Base-by-base conservation (phyloP, 2,797 vertebrate genomes). In the Rhyacichthys aspro region DNA sequence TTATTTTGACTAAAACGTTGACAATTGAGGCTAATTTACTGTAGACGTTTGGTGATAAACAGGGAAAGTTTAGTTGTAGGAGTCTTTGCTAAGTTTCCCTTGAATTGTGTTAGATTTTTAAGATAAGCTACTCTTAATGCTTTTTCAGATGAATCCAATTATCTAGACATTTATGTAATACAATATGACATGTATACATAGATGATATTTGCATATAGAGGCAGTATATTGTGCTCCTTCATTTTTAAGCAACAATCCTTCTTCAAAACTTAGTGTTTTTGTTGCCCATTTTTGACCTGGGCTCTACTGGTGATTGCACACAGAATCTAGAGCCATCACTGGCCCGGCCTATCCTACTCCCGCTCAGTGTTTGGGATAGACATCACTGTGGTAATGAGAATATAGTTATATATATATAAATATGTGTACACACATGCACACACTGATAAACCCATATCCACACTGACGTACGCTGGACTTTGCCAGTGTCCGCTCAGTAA, bases 81-180 rank as follows among this genome's bases (percentile, higher is more conserved):
- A 84, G 83, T 88, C 84, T 77, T 83, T 69, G 82, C 86, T 90
- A 88, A 89, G 88, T 88, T 91, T 89, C 83, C 88, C 87, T 90
- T 82, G 71, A 85, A 79, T 80, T 90, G 88, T 91, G 85, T 92
- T 91, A 84, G 86, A 86, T 83, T 90, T 90, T 88, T 91, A 89
- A 91, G 85, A 76, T 89, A 85, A 90, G 85, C 83, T 90, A 50
- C 74, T 84, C 81, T 87, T 88, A 83, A 89, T 83, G 84, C 86
- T 88, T 88, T 85, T 89, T 81, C 63, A 79, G 78, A 78, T 81
- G 32, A 68, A 83, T 67, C 79, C 59, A 82, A 84, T 86, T 86
- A 87, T 90, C 88, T 85, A 86, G 73, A 85, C 86, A 81, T 91
- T 90, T 88, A 91, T 90, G 87, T 83, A 79, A 88, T 89, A 87